Base-by-base conservation (phyloP, 2,888 invertebrate species). In the Dryococelus australis region DNA sequence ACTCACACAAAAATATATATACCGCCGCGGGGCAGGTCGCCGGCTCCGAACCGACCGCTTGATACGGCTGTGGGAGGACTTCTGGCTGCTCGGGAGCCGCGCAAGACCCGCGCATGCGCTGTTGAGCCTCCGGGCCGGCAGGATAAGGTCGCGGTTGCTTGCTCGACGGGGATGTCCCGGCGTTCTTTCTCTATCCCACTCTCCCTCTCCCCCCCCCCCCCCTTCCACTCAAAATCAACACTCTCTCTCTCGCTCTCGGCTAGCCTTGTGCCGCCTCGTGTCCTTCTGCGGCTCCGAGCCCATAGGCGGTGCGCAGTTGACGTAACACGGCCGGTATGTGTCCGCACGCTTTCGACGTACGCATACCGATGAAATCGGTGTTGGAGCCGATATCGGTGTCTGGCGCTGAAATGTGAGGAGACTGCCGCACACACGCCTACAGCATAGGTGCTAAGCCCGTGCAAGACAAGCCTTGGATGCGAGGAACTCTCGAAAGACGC, bases 101-200 rank as follows among this genome's bases (percentile, higher is more conserved):
- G 47, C 2, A 16, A 47, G 2, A 16, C 0, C 8, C 12, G 16
- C 47, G 47, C 47, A 65, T 47, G 47, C 65, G 65, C 65, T 1
- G 24, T 24, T 3, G n/a, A 3, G 20, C 65, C 12, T 12, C 2
- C 24, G 20, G 65, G 24, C 65, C 20, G 65, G 24, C 65, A 65
- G 65, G 65, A 65, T 65, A 65, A 65, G 65, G 65, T 65, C 65
- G 65, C 65, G 65, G 65, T 65, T 24, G 65, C 65, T n/a, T 65
- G 65, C 8, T n/a, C 8, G 24, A 20, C 24, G 65, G 65, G 65
- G 47, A 65, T 65, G 65, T 24, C 65, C 65, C 65, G 0, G 47
- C 47, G 10, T 1, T 65, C 65, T 65, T 24, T 65, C 65, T 65
- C 65, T 20, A 16, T 0, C 10, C n/a, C 20, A 13, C 47, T 47